Evolutionary conservation across 2,888 invertebrate genomes (phyloP).

Genomic region (Myopa testacea): DNA sequence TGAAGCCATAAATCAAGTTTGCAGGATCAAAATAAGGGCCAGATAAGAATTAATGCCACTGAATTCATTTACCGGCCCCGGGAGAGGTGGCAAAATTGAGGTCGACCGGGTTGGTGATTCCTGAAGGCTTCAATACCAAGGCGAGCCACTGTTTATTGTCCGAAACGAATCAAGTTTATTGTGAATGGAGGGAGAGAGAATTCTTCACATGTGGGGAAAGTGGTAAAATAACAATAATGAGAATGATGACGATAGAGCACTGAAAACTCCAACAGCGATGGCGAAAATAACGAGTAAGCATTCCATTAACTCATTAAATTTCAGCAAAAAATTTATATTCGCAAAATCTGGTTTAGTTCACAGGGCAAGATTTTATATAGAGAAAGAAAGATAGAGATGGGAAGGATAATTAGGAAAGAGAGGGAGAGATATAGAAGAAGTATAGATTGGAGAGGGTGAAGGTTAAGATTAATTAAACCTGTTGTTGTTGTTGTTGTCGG

Average conservation of each 20-base stretch:
- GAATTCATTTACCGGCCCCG: background rate
- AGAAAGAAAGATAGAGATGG: background rate
- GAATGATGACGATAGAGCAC: background rate
- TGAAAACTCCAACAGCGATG: background rate
- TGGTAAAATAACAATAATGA: background rate
- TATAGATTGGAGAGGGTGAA: background rate
- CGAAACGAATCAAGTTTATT: slow-evolving; percentile 37
- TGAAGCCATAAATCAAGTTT: slow-evolving; percentile 27
- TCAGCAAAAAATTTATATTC: background rate
- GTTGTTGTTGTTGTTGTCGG: background rate
- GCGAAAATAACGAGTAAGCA: slow-evolving; percentile 14
- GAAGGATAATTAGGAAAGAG: background rate
- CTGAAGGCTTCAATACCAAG: background rate
- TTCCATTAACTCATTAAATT: slow-evolving; percentile 21
- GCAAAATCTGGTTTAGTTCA: slow-evolving; percentile 32
- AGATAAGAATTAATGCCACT: background rate
- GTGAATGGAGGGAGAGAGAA: slow-evolving; percentile 11
- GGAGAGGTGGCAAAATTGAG: background rate
- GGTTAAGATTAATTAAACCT: slow-evolving; percentile 9
- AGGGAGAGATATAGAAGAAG: background rate
- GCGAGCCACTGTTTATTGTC: slow-evolving; percentile 20
- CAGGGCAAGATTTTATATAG: slow-evolving; percentile 1
- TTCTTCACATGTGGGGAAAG: slow-evolving; percentile 1
- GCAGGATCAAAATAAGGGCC: slow-evolving; percentile 1
- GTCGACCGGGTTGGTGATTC: background rate